Evolutionary conservation across 2,113 vertebrate species (phyloP).

Genomic region (Saguinus imperator): DNA sequence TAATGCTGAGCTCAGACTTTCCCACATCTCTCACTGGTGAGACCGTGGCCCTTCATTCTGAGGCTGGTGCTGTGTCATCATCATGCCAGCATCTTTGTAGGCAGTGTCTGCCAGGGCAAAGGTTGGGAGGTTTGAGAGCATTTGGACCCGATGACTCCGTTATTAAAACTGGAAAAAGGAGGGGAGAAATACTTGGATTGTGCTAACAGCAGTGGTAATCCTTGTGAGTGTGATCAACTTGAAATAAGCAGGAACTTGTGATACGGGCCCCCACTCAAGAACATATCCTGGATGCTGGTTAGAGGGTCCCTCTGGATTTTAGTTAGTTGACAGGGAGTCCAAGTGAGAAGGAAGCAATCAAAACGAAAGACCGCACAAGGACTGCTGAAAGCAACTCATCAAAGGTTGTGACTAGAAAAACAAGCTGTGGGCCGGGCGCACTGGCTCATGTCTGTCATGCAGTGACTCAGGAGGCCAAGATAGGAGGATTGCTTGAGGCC

Average conservation of each 20-base stretch:
- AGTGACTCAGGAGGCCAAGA: no score
- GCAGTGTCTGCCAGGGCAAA: rapidly evolving
- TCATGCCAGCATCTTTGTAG: background rate
- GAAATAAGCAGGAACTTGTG: background rate
- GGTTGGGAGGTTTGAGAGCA: background rate
- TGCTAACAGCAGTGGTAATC: background rate
- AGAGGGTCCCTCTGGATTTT: background rate
- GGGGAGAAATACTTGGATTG: background rate
- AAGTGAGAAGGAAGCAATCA: background rate
- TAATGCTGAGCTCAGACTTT: background rate
- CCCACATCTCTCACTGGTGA: background rate
- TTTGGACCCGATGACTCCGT: background rate
- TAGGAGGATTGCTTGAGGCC: no score
- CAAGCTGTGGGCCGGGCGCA: background rate
- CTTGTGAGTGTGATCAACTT: background rate
- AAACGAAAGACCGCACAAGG: background rate
- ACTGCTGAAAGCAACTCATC: background rate
- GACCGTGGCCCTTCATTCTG: background rate
- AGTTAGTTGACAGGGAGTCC: background rate
- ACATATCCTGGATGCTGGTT: background rate
- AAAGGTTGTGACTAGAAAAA: background rate
- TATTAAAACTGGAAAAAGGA: background rate
- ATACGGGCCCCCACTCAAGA: background rate
- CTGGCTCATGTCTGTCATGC: no score
- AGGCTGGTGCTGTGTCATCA: background rate